phyloP scores from a whole-genome alignment of 2,113 vertebrate genomes.

The Dolichotis patagonum region DNA sequence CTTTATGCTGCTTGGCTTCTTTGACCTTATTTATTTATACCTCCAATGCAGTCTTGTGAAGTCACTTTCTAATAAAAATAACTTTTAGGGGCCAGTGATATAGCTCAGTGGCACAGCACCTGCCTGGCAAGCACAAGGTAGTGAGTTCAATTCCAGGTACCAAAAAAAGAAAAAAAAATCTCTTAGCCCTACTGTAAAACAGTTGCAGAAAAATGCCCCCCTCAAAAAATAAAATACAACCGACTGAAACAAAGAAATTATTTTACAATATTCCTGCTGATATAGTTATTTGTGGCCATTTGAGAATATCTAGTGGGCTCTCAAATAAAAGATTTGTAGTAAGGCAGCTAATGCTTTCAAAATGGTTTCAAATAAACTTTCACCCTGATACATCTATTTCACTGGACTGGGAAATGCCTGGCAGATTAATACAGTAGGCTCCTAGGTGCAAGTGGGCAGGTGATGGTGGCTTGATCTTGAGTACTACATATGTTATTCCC shows the following conservation, averaged over 20 bases:
- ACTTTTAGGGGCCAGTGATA: background rate
- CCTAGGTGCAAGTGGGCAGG: background rate
- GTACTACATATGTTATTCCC: background rate
- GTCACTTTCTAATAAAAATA: conserved; percentile 6
- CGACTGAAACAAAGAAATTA: background rate
- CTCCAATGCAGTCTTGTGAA: background rate
- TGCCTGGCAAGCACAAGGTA: too few species aligned
- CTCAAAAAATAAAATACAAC: background rate
- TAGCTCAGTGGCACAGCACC: too few species aligned
- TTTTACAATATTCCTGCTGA: background rate
- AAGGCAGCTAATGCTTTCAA: background rate
- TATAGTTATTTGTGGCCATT: background rate
- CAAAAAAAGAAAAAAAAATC: too few species aligned
- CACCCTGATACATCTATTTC: background rate
- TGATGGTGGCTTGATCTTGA: background rate
- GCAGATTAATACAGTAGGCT: background rate
- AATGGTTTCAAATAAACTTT: background rate
- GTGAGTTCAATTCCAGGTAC: too few species aligned
- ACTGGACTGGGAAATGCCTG: background rate
- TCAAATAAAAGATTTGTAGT: background rate
- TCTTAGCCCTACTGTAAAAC: background rate
- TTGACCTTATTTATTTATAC: conserved; percentile 27
- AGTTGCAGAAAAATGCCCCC: background rate
- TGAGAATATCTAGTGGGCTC: background rate
- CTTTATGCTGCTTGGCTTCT: background rate